Conservation (phyloP, 2,113 vertebrate species). For the Gorsachius goisagi region DNA sequence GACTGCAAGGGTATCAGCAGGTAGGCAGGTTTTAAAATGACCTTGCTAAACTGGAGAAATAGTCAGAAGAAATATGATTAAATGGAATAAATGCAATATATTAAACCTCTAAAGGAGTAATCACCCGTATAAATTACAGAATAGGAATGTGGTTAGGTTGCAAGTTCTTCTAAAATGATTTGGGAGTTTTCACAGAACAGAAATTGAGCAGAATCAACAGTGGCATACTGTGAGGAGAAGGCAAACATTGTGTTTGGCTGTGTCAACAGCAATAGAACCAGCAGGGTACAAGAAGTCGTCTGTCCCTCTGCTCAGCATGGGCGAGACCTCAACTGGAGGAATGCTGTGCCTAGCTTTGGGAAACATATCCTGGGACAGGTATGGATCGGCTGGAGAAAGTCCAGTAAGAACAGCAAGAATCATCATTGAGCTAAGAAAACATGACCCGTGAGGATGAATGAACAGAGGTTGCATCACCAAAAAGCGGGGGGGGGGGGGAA, state of each 20-base stretch:
- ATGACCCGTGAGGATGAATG: neutral
- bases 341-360: neutral
- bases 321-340: neutral
- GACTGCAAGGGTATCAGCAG: neutral
- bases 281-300: neutral
- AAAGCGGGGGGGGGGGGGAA: neutral
- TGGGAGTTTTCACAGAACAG: neutral
- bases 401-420: neutral
- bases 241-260: slow-evolving; percentile 18
- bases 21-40: neutral
- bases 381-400: neutral
- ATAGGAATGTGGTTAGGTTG: neutral
- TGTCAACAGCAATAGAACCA: neutral
- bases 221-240: neutral
- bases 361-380: neutral
- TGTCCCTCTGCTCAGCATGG: slow-evolving; percentile 1
- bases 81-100: neutral
- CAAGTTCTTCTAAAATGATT: neutral
- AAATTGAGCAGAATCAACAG: neutral
- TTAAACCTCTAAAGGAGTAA: neutral
- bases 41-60: neutral
- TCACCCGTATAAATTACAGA: neutral
- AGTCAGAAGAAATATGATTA: neutral
- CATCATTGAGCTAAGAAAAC: neutral
- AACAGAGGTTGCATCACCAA: neutral